These are phyloP conservation scores for Theocolax elegans DNA, from an alignment of 1,140 invertebrate species.

Conservation along the genomic window DNA sequence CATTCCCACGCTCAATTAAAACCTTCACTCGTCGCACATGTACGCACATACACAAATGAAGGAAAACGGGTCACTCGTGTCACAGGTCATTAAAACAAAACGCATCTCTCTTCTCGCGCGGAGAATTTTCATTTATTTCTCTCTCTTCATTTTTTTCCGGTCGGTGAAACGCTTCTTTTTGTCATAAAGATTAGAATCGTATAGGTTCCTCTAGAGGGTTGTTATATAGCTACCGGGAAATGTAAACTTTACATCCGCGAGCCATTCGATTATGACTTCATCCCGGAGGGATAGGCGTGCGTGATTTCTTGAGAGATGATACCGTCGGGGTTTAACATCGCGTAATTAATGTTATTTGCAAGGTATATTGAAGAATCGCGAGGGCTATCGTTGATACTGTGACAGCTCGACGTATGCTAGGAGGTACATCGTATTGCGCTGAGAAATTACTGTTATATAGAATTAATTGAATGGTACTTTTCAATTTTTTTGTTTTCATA, in stretches of 20 bases:
- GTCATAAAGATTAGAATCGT: constrained; percentile 7
- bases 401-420: neutral
- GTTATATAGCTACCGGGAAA: neutral
- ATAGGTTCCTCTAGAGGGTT: neutral
- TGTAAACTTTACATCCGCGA: neutral
- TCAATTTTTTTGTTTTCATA: too few relatives aligned
- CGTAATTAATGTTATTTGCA: neutral
- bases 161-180: neutral
- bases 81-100: constrained; percentile 13
- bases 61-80: neutral
- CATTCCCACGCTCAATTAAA: constrained; percentile 27
- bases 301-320: neutral
- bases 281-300: neutral
- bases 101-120: neutral
- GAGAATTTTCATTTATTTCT: constrained; percentile 9
- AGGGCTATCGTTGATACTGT: neutral
- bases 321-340: neutral
- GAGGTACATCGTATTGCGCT: too few relatives aligned
- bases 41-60: neutral
- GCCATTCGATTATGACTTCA: constrained; percentile 8
- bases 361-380: too few relatives aligned
- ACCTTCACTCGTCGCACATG: neutral
- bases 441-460: too few relatives aligned
- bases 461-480: too few relatives aligned
- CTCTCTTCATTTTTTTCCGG: neutral